phyloP scores from a whole-genome alignment of 2,888 invertebrate genomes.

The Archips xylosteana region DNA sequence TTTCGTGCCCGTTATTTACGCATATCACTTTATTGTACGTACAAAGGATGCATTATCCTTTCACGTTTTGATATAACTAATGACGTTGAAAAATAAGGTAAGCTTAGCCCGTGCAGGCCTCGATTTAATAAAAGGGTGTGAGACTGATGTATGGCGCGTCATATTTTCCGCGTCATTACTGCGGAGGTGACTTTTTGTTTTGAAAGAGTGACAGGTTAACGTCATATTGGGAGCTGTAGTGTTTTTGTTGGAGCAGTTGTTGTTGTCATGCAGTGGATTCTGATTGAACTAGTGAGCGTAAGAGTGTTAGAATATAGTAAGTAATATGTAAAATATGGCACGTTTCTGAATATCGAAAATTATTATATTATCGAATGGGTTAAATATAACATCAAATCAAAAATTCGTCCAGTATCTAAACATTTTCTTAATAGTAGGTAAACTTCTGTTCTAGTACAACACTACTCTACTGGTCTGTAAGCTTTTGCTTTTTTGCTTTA shows the following conservation, averaged over 20 bases:
- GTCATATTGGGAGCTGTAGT: constrained; percentile 3
- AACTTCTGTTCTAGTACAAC: no score
- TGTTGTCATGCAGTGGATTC: no score
- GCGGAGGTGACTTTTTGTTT: constrained; percentile 53
- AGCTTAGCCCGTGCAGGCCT: constrained; percentile 55
- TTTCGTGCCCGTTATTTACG: constrained; percentile 52
- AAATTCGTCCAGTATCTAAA: no score
- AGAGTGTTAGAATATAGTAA: no score
- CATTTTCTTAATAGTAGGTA: no score
- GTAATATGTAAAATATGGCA: no score
- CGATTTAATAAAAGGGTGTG: constrained; percentile 55
- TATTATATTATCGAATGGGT: no score
- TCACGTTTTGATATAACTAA: constrained; percentile 60
- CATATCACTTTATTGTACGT: constrained; percentile 47
- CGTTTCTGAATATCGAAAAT: no score
- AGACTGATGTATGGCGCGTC: constrained; percentile 58
- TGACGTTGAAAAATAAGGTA: constrained; percentile 70
- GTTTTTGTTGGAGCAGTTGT: neutral
- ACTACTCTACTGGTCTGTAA: no score
- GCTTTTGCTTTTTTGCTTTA: no score
- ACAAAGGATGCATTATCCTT: constrained; percentile 63
- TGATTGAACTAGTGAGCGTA: no score
- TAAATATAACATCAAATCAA: no score
- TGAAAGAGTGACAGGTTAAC: constrained; percentile 30
- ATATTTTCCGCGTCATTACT: constrained; percentile 55